These are phyloP conservation scores for Helogale parvula DNA, from an alignment of 2,113 vertebrate species.

Conservation along the genomic window DNA sequence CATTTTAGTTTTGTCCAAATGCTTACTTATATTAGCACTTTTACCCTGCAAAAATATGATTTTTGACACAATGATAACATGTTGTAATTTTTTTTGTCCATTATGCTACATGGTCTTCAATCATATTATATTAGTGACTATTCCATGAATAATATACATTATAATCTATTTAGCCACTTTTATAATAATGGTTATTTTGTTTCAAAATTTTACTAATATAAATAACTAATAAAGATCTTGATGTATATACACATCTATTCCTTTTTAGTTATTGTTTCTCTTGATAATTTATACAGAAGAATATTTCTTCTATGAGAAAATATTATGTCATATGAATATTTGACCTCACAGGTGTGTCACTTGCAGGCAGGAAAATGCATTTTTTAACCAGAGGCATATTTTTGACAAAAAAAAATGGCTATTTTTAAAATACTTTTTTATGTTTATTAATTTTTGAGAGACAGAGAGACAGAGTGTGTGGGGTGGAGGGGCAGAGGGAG, in stretches of 20 bases:
- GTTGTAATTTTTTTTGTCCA: not conserved
- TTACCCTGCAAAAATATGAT: not conserved
- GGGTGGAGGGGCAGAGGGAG: no score
- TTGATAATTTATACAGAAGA: not conserved
- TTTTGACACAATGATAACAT: not conserved
- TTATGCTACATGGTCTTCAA: not conserved
- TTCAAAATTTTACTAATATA: not conserved
- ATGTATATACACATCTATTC: not conserved
- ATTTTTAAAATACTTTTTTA: not conserved
- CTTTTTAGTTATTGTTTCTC: not conserved
- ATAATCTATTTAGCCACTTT: not conserved
- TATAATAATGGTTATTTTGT: not conserved
- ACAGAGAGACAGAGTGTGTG: no score
- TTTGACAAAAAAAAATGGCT: not conserved
- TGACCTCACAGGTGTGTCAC: not conserved
- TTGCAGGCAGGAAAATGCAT: not conserved
- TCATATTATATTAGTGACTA: not conserved
- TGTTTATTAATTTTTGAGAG: no score
- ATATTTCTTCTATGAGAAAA: not conserved
- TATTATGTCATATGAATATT: not conserved
- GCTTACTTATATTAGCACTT: not conserved
- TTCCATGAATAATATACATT: not conserved
- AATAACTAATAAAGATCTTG: not conserved
- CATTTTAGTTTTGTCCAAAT: not conserved
- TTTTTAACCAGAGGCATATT: not conserved